phyloP scores from a whole-genome alignment of 2,888 invertebrate genomes.

The Spatulosminthurus flaviceps region DNA sequence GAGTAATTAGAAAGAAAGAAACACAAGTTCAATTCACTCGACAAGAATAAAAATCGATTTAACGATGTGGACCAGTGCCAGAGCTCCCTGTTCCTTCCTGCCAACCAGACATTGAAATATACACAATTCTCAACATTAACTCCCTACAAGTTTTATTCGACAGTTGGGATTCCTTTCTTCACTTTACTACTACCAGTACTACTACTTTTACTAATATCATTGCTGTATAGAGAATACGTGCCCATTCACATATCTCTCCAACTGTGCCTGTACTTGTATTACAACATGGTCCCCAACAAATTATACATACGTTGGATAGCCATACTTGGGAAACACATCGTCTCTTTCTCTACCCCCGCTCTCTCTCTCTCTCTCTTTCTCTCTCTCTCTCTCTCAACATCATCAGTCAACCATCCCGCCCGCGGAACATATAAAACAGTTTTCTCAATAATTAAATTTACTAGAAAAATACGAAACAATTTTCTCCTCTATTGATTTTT shows the following conservation, averaged over 20 bases:
- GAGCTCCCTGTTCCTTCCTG: conserved; percentile 34
- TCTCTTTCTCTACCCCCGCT: not conserved
- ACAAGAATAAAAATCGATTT: conserved; percentile 39
- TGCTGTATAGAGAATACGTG: no score
- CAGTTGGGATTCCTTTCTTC: conserved; percentile 29
- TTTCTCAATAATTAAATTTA: conserved; percentile 11
- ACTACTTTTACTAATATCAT: no score
- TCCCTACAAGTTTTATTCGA: conserved; percentile 21
- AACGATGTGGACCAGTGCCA: conserved; percentile 35
- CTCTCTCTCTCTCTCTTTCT: not conserved
- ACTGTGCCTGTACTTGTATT: no score
- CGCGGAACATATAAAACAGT: not conserved
- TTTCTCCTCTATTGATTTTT: conserved; percentile 19
- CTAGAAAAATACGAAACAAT: conserved; percentile 16
- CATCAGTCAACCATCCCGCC: conserved; percentile 11
- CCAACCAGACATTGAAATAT: conserved; percentile 39
- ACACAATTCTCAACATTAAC: conserved; percentile 38
- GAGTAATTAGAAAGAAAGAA: conserved; percentile 26
- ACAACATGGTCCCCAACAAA: no score
- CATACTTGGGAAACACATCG: no score
- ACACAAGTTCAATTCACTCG: conserved; percentile 32
- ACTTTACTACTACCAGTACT: not conserved
- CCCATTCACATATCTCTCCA: no score
- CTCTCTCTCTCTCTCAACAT: not conserved
- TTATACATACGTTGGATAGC: not conserved